phyloP scores from a whole-genome alignment of 2,113 vertebrate species.

The Megatriorchis doriae region DNA sequence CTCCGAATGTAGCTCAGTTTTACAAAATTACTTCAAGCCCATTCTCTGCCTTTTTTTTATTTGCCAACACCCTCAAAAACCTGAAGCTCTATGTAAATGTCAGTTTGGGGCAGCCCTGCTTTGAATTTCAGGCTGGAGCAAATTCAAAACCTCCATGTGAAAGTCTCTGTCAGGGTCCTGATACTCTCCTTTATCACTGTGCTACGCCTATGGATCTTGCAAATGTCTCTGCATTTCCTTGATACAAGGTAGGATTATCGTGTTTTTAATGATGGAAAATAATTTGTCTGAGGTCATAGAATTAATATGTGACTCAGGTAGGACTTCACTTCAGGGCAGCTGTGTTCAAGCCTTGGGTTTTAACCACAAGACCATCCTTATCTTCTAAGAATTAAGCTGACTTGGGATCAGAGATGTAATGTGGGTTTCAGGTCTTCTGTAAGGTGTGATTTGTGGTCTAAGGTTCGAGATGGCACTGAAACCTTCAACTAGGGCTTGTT shows the following conservation, averaged over 20 bases:
- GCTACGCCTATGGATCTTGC: background rate
- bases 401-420: background rate
- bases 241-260: fast-evolving
- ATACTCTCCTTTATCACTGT: fast-evolving
- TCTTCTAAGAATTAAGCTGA: background rate
- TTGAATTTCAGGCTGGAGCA: background rate
- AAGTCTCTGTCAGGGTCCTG: background rate
- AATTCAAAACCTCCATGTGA: background rate
- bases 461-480: background rate
- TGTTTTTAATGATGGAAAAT: background rate
- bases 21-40: background rate
- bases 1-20: background rate
- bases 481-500: too few species aligned
- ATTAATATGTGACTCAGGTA: background rate
- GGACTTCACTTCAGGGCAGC: background rate
- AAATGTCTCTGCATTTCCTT: background rate
- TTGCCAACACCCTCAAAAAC: background rate
- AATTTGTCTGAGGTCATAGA: background rate
- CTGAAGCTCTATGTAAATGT: background rate
- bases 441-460: background rate
- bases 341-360: background rate
- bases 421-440: background rate
- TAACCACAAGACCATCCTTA: fast-evolving
- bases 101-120: background rate
- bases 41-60: background rate